Percentiles rank a stretch among this genome's conserved stretches.
Evolutionary conservation across 2,113 vertebrate species (phyloP).

Genomic region (Toxotes chatareus): DNA sequence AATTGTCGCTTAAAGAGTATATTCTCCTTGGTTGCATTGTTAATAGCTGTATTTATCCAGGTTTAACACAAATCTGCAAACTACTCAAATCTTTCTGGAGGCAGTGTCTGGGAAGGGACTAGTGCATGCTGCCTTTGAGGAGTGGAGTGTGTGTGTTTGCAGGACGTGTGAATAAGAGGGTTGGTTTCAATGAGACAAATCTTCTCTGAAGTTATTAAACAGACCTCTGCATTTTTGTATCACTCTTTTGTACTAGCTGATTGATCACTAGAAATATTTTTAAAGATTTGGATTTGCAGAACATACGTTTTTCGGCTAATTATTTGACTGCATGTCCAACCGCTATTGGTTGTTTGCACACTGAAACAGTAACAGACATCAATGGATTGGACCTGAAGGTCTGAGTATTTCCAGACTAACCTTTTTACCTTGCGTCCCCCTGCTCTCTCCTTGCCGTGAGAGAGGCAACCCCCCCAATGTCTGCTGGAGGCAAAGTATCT

Average conservation of each 20-base stretch:
- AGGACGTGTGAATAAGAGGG: too few relatives aligned
- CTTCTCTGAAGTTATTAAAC: too few relatives aligned
- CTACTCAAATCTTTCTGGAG: background rate
- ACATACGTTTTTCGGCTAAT: background rate
- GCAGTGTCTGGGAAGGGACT: background rate
- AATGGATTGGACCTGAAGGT: constrained; percentile 12
- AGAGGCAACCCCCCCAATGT: constrained; percentile 16
- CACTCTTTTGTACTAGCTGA: background rate
- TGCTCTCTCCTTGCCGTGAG: constrained; percentile 3
- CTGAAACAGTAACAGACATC: constrained; percentile 4
- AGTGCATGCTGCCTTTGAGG: background rate
- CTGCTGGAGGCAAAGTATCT: constrained; percentile 52
- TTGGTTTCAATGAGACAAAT: too few relatives aligned
- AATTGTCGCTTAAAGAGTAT: background rate
- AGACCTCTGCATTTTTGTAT: too few relatives aligned
- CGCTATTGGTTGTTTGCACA: background rate
- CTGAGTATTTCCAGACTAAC: constrained; percentile 36
- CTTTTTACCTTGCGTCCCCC: constrained; percentile 17
- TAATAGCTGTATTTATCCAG: background rate
- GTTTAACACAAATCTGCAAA: background rate
- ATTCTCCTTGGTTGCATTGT: background rate
- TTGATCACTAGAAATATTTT: background rate
- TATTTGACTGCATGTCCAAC: background rate
- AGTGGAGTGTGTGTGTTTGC: too few relatives aligned
- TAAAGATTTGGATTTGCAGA: background rate